These are phyloP conservation scores for Oasisia sp. DNA, from an alignment of 2,888 invertebrate species.

Conservation along the genomic window DNA sequence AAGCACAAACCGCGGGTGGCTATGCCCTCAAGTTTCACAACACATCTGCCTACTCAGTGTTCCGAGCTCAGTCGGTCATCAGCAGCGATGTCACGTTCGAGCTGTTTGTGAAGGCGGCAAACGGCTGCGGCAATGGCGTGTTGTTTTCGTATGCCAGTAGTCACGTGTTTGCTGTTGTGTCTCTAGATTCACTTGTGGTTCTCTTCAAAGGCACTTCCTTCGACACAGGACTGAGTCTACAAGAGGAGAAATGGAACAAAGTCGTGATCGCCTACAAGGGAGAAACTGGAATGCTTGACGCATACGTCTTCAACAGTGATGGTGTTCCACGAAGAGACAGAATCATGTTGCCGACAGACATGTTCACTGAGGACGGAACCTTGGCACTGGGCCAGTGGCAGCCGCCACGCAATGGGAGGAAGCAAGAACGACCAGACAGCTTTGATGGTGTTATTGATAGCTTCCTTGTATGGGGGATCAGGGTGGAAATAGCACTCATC, in stretches of 20 bases:
- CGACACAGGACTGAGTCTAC: slow-evolving; percentile 36
- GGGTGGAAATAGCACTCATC: slow-evolving; percentile 45
- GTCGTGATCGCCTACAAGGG: slow-evolving; percentile 45
- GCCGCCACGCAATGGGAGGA: slow-evolving; percentile 41
- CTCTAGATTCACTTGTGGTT: slow-evolving; percentile 7
- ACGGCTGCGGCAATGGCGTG: slow-evolving; percentile 35
- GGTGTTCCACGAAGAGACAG: slow-evolving; percentile 40
- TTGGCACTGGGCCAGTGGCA: slow-evolving; percentile 51
- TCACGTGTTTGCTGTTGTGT: slow-evolving; percentile 38
- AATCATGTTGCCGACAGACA: slow-evolving; percentile 29
- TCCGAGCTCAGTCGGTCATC: slow-evolving; percentile 40
- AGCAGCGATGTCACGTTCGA: background rate
- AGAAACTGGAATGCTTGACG: slow-evolving; percentile 36
- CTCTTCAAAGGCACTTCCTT: slow-evolving; percentile 36
- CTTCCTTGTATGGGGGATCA: slow-evolving; percentile 46
- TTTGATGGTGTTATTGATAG: slow-evolving; percentile 48
- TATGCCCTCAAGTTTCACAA: slow-evolving; percentile 43
- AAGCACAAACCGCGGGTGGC: slow-evolving; percentile 44
- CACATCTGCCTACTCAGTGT: slow-evolving; percentile 42
- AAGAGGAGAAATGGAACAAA: slow-evolving; percentile 46
- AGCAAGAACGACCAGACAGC: slow-evolving; percentile 34
- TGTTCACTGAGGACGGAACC: slow-evolving; percentile 42
- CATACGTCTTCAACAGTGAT: slow-evolving; percentile 44
- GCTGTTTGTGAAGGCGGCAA: slow-evolving; percentile 19
- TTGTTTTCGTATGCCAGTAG: slow-evolving; percentile 45